A percentile compares a stretch with the other conserved stretches of the same genome.
phyloP scores from a whole-genome alignment of 1,140 invertebrate species.

The Drosophila nigromelanica region DNA sequence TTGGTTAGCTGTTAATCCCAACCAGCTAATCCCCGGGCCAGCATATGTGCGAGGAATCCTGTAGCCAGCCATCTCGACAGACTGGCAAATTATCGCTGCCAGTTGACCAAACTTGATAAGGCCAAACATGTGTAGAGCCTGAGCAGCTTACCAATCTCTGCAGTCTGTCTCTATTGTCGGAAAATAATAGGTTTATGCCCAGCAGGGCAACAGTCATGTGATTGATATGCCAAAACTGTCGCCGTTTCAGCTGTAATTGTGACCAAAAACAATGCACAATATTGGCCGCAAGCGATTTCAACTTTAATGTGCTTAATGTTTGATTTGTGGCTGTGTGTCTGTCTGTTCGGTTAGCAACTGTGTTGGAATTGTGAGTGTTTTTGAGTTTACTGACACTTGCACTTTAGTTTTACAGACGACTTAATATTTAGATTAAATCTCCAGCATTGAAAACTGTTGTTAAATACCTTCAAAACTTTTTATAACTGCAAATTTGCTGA shows the following conservation, averaged over 20 bases:
- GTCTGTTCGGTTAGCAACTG: constrained; percentile 11
- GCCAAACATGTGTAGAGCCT: constrained; percentile 41
- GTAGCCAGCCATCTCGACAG: constrained; percentile 6
- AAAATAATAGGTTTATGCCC: constrained; percentile 69
- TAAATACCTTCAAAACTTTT: neutral
- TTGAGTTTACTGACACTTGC: constrained; percentile 27
- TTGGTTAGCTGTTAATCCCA: constrained; percentile 46
- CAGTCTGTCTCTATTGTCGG: constrained; percentile 43
- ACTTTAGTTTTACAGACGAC: neutral
- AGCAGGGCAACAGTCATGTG: constrained; percentile 57
- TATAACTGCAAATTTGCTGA: neutral
- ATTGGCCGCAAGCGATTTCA: constrained; percentile 24
- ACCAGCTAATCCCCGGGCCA: constrained; percentile 35
- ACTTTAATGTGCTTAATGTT: constrained; percentile 69
- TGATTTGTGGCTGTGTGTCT: constrained; percentile 44
- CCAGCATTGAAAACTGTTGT: neutral
- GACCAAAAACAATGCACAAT: constrained; percentile 10
- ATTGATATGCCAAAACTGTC: constrained; percentile 76
- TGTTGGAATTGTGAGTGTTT: constrained; percentile 2
- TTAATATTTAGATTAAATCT: neutral
- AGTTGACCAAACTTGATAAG: constrained; percentile 48
- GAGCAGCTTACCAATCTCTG: constrained; percentile 30
- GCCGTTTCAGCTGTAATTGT: constrained; percentile 30
- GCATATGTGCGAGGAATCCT: constrained; percentile 37
- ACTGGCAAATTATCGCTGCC: constrained; percentile 46